Conservation (phyloP, 2,113 vertebrate species). For the Hyperoodon ampullatus region DNA sequence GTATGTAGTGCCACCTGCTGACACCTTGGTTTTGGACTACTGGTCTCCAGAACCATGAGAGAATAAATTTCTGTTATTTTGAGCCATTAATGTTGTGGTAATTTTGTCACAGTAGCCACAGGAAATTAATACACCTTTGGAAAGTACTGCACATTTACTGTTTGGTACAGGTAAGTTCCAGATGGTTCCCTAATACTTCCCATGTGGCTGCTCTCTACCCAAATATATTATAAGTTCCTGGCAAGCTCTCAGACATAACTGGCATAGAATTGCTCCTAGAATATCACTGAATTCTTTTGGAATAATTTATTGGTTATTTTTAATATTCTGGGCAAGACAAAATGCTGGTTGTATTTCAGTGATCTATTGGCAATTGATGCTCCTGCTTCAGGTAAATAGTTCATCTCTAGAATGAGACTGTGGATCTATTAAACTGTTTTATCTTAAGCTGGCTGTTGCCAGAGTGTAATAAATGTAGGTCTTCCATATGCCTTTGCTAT, state of each 20-base stretch:
- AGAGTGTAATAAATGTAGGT: not conserved
- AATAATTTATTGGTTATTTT: constrained; percentile 26
- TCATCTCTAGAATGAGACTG: not conserved
- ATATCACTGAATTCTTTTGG: not conserved
- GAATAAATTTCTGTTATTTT: not conserved
- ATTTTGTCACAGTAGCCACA: not conserved
- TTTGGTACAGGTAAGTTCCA: not conserved
- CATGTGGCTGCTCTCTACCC: not conserved
- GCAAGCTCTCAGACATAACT: not conserved
- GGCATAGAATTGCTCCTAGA: not conserved
- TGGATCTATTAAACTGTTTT: not conserved
- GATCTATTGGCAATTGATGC: not conserved
- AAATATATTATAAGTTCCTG: not conserved
- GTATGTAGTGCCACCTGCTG: not conserved
- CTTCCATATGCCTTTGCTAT: not conserved
- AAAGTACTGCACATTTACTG: not conserved
- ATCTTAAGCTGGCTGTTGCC: not conserved
- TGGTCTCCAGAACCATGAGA: not conserved
- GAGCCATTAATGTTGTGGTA: not conserved
- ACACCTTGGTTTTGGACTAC: not conserved
- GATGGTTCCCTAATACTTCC: not conserved
- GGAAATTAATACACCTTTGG: not conserved
- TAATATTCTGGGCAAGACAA: not conserved
- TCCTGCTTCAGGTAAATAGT: not conserved
- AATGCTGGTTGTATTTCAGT: not conserved